Conservation (phyloP, 2,888 invertebrate genomes). For the Drosophila demipolita region DNA sequence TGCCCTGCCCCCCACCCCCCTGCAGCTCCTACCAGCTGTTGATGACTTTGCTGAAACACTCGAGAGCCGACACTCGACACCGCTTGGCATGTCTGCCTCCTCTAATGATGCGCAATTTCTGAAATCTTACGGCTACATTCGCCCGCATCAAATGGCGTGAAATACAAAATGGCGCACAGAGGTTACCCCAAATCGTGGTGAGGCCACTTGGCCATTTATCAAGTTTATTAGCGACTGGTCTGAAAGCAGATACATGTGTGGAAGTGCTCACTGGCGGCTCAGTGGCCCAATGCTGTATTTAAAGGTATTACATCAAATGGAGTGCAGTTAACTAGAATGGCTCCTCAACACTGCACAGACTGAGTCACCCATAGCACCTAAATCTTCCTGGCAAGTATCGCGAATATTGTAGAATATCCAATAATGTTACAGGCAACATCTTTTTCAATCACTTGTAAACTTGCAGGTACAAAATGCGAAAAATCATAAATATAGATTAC, state of each 20-base stretch:
- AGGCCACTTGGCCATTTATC: slow-evolving; percentile 68
- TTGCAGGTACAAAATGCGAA: background rate
- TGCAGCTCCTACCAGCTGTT: slow-evolving; percentile 8
- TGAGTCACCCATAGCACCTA: background rate
- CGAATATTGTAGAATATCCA: background rate
- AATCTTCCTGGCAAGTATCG: background rate
- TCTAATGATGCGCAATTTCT: slow-evolving; percentile 75
- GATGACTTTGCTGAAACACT: slow-evolving; percentile 65
- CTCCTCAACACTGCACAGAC: background rate
- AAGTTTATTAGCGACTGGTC: slow-evolving; percentile 66
- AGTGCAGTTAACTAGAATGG: slow-evolving; percentile 10
- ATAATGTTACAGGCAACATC: background rate
- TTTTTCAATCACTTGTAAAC: background rate
- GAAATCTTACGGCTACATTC: slow-evolving; percentile 61
- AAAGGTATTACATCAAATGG: slow-evolving; percentile 11
- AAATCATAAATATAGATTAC: background rate
- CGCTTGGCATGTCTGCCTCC: slow-evolving; percentile 61
- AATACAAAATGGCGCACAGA: slow-evolving; percentile 71
- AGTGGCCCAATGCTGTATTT: slow-evolving; percentile 8
- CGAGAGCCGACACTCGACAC: slow-evolving; percentile 62
- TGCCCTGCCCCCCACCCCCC: background rate
- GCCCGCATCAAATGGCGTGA: slow-evolving; percentile 67
- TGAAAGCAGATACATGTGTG: slow-evolving; percentile 16
- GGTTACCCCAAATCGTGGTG: slow-evolving; percentile 37
- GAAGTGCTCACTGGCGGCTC: background rate